Evolutionary conservation across 2,888 invertebrate species (phyloP), one percentile per base, ranked within the genome.

Genomic region (Trissolcus japonicus): DNA sequence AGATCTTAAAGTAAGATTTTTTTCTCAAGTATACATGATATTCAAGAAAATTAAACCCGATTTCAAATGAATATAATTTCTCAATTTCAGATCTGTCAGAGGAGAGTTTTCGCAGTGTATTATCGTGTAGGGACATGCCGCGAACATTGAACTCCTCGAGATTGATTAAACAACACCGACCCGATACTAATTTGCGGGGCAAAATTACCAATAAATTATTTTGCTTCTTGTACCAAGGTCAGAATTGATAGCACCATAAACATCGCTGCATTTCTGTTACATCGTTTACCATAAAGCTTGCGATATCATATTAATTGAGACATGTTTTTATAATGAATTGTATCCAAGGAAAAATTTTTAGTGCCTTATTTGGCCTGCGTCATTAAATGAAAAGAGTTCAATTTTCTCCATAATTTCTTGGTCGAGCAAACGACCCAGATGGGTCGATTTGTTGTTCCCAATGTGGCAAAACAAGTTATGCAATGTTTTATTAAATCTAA

Each of bases 71-170:
- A 25, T 25, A 25, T 6, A 25, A 25, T 25, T 25, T 25, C 25
- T 25, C 25, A 25, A 25, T 25, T 25, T 25, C 4, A 25, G 25
- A 25, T 25, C 25, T 25, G 3, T 25, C 25, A 25, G 25, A 25
- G 25, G 25, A 25, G 25, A 25, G 2, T 25, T 25, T 25, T 25
- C 6, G 60, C 54, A 61, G 65, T 73, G 59, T 66, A 66, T 73
- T 73, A 66, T 61, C 66, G 56, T 13, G 43, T 61, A 73, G 67
- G 73, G 66, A 67, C 66, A 53, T 46, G 61, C 40, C 57, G 56
- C 67, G 74, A 74, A 67, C 74, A 29, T 74, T 74, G 67, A 74
- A 74, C 74, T 46, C 16, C 62, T n/a, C 19, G 4, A 25, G 61
- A 61, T 29, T 62, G 74, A 62, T 67, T 66, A 67, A 73, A 67